phyloP scores from a whole-genome alignment of 2,888 invertebrate genomes.

The Suillia variegata region DNA sequence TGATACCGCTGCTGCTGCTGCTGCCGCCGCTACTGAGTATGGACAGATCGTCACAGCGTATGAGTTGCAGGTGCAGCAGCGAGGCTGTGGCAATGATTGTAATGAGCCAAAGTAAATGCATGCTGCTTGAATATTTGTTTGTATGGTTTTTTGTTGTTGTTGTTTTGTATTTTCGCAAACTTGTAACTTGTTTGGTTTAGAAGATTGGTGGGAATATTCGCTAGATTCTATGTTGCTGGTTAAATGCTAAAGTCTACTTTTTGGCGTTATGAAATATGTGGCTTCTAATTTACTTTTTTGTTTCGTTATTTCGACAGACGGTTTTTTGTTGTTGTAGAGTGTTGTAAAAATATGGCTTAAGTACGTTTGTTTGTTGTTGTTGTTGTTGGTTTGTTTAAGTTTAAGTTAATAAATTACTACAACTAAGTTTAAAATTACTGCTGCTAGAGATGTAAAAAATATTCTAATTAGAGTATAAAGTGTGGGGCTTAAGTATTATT shows the following conservation, averaged over 20 bases:
- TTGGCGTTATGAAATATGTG: constrained; percentile 38
- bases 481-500: constrained; percentile 10
- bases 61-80: constrained; percentile 34
- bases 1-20: constrained; percentile 18
- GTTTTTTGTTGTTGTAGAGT: constrained; percentile 26
- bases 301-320: constrained; percentile 11
- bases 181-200: constrained; percentile 16
- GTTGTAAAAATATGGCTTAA: constrained; percentile 21
- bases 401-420: constrained; percentile 18
- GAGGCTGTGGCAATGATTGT: constrained; percentile 30
- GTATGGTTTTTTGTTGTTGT: constrained; percentile 14
- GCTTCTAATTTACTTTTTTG: no score
- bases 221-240: constrained; percentile 25
- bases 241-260: constrained; percentile 40
- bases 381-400: neutral
- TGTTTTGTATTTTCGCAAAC: no score
- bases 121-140: constrained; percentile 26
- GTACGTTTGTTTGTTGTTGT: neutral
- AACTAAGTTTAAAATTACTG: constrained; percentile 17
- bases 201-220: constrained; percentile 1
- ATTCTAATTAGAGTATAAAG: constrained; percentile 15
- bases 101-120: constrained; percentile 35
- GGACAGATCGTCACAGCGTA: constrained; percentile 36
- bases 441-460: constrained; percentile 18
- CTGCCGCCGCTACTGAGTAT: constrained; percentile 17